Evolutionary conservation across 2,888 invertebrate genomes (phyloP).

Genomic region (Neoascia interrupta): DNA sequence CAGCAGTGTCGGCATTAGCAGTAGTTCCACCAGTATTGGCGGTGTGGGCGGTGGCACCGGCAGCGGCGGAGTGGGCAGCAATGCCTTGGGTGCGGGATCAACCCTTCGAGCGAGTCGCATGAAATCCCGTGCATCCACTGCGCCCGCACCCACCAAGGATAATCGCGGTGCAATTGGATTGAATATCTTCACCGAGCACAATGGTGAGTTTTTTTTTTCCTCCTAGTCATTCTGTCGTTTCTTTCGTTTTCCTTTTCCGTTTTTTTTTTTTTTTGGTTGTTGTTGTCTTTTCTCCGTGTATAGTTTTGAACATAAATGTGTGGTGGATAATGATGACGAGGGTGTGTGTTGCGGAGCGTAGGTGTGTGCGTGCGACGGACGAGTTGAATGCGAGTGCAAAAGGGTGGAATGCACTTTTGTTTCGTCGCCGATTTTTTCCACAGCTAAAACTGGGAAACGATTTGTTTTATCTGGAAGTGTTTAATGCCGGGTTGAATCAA

Average conservation of each 20-base stretch:
- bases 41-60: conserved; percentile 74
- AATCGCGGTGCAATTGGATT: conserved; percentile 88
- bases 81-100: conserved; percentile 79
- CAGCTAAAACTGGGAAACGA: conserved; percentile 25
- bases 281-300: too few species aligned
- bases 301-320: conserved; percentile 24
- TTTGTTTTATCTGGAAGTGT: too few species aligned
- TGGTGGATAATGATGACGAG: conserved; percentile 12
- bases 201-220: conserved; percentile 90
- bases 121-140: conserved; percentile 79
- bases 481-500: too few species aligned
- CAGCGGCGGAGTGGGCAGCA: conserved; percentile 71
- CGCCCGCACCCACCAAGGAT: conserved; percentile 86
- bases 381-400: conserved; percentile 32
- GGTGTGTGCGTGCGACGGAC: conserved; percentile 7
- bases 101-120: conserved; percentile 87
- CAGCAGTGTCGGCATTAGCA: conserved; percentile 77
- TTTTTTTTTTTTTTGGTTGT: conserved; percentile 11
- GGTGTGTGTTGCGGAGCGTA: conserved; percentile 44
- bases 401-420: conserved; percentile 64
- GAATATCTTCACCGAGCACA: conserved; percentile 96
- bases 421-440: conserved; percentile 7
- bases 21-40: conserved; percentile 68
- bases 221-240: conserved; percentile 54
- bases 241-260: conserved; percentile 2